Conservation (phyloP, 2,888 invertebrate species). For the Pristionchus exspectatus region DNA sequence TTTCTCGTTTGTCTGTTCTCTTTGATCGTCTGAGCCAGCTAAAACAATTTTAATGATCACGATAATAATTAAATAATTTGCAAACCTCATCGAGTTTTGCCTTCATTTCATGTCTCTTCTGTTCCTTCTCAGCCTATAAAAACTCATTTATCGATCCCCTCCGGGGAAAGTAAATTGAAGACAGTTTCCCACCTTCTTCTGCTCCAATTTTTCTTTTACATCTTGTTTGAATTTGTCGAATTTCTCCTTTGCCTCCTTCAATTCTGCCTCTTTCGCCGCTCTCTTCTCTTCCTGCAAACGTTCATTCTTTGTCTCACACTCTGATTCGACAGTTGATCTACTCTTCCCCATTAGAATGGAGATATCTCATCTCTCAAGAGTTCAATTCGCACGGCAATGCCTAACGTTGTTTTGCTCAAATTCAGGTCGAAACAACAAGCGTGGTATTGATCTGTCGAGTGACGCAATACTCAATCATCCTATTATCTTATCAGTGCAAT, state of each 20-base stretch:
- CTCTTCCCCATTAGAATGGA: too few relatives aligned
- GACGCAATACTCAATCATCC: background rate
- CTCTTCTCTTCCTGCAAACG: slow-evolving; percentile 1
- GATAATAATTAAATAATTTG: background rate
- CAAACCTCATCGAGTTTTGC: slow-evolving; percentile 37
- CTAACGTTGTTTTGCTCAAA: background rate
- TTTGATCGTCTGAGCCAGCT: slow-evolving; percentile 56
- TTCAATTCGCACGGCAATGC: background rate
- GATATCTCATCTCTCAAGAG: too few relatives aligned
- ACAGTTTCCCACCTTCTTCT: slow-evolving; percentile 39
- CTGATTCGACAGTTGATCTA: too few relatives aligned
- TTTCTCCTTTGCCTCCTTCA: slow-evolving; percentile 43
- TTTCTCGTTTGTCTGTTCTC: slow-evolving; percentile 60
- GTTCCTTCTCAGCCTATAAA: slow-evolving; percentile 40
- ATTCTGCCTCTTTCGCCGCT: background rate
- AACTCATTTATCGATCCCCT: background rate
- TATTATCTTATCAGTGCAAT: background rate
- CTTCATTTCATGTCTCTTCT: slow-evolving; percentile 43
- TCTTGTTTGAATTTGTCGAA: slow-evolving; percentile 2
- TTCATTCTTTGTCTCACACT: too few relatives aligned
- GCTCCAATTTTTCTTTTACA: slow-evolving; percentile 36
- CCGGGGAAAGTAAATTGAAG: background rate
- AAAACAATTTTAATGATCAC: background rate
- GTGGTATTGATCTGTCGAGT: background rate
- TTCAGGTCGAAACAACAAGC: background rate